Evolutionary conservation across 1,140 invertebrate species (phyloP).

Genomic region (Tenebrio molitor): DNA sequence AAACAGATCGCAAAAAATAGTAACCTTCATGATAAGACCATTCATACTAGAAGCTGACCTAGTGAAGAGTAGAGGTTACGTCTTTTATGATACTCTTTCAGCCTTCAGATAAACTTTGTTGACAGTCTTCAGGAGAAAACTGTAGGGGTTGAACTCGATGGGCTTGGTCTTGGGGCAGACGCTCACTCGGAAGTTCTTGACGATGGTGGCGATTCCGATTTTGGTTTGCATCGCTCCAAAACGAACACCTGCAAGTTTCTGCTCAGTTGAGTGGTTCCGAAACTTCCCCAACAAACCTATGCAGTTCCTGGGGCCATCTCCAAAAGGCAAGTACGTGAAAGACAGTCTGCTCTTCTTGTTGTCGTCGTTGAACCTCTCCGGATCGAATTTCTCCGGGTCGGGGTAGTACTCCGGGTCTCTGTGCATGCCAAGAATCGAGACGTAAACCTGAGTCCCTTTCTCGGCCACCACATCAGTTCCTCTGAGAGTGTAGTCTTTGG

Average conservation of each 20-base stretch:
- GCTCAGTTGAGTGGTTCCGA: background rate
- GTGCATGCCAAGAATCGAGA: constrained; percentile 75
- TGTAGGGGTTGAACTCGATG: background rate
- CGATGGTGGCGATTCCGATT: background rate
- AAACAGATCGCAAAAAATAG: too few relatives aligned
- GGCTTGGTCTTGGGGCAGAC: background rate
- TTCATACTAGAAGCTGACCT: too few relatives aligned
- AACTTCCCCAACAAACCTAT: constrained; percentile 61
- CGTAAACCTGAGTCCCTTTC: constrained; percentile 69
- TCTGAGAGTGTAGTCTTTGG: constrained; percentile 68
- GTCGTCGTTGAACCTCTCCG: constrained; percentile 64
- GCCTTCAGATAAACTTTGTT: constrained; percentile 7
- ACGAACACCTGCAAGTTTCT: constrained; percentile 3
- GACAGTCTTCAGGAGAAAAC: background rate
- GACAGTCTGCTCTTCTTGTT: constrained; percentile 18
- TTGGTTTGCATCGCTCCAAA: constrained; percentile 33
- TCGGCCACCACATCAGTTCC: constrained; percentile 66
- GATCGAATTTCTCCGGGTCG: constrained; percentile 75
- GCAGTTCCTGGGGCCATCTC: constrained; percentile 71
- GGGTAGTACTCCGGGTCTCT: constrained; percentile 72
- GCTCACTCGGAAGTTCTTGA: constrained; percentile 2
- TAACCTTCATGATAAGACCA: too few relatives aligned
- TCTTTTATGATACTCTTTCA: constrained; percentile 26
- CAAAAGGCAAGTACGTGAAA: constrained; percentile 66
- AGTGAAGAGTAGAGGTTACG: too few relatives aligned